phyloP scores from a whole-genome alignment of 2,113 vertebrate genomes.

The Laterallus jamaicensis region DNA sequence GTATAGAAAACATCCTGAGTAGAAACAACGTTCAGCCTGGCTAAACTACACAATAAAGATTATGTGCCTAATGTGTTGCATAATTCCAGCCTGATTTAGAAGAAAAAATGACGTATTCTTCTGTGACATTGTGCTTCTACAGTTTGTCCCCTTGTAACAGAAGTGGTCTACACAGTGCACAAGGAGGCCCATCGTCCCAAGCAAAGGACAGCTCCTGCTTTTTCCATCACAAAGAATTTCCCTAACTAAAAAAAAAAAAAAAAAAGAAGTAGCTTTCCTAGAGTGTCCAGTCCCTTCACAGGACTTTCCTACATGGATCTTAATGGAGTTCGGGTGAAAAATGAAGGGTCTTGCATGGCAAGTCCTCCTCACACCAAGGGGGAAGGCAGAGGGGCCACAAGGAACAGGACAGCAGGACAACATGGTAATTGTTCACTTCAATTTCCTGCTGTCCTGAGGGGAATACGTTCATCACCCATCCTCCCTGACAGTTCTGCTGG shows the following conservation, averaged over 20 bases:
- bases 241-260: not conserved
- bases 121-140: fast-evolving
- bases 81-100: not conserved
- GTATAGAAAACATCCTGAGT: not conserved
- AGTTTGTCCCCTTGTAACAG: not conserved
- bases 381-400: not conserved
- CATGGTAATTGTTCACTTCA: fast-evolving
- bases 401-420: not conserved
- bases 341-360: not conserved
- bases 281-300: not conserved
- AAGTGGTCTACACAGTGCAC: not conserved
- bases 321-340: not conserved
- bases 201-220: not conserved
- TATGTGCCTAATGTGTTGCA: not conserved
- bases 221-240: not conserved
- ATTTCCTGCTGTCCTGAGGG: not conserved
- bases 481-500: not conserved
- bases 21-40: not conserved
- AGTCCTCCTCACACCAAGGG: not conserved
- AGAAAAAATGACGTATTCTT: not conserved
- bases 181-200: not conserved
- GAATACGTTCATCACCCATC: not conserved
- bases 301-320: not conserved
- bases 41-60: not conserved
- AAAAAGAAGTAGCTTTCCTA: not conserved